Evolutionary conservation across 2,888 invertebrate genomes (phyloP).

Genomic region (Torymus texanus): DNA sequence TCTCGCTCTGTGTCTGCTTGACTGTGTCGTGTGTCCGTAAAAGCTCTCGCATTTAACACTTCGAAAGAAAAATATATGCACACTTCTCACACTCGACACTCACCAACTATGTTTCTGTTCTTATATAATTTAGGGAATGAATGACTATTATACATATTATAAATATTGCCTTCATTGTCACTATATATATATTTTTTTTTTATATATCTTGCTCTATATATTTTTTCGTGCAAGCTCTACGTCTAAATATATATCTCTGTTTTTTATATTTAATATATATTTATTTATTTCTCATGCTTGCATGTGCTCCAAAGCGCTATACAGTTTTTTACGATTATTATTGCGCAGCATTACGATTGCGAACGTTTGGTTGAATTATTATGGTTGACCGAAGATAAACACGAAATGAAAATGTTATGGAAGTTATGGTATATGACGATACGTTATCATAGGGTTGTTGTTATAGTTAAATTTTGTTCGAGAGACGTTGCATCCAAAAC

Average conservation of each 20-base stretch:
- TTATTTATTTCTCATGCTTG: constrained; percentile 47
- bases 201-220: constrained; percentile 41
- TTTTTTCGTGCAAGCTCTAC: constrained; percentile 45
- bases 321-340: constrained; percentile 17
- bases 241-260: constrained; percentile 8
- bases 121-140: constrained; percentile 37
- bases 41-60: constrained; percentile 49
- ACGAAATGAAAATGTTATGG: neutral
- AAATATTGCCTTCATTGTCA: constrained; percentile 41
- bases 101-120: constrained; percentile 28
- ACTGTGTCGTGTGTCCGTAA: constrained; percentile 73
- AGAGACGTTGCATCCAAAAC: constrained; percentile 40
- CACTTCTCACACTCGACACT: constrained; percentile 57
- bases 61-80: constrained; percentile 34
- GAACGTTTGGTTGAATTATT: neutral
- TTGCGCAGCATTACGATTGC: constrained; percentile 5
- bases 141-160: constrained; percentile 42
- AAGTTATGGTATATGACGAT: neutral
- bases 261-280: constrained; percentile 15
- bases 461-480: constrained; percentile 27
- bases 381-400: no score
- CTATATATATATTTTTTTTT: constrained; percentile 7
- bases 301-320: constrained; percentile 50
- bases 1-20: constrained; percentile 63
- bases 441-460: constrained; percentile 2